Conservation (phyloP, 1,140 invertebrate genomes). For the Brachionus paranguensis region DNA sequence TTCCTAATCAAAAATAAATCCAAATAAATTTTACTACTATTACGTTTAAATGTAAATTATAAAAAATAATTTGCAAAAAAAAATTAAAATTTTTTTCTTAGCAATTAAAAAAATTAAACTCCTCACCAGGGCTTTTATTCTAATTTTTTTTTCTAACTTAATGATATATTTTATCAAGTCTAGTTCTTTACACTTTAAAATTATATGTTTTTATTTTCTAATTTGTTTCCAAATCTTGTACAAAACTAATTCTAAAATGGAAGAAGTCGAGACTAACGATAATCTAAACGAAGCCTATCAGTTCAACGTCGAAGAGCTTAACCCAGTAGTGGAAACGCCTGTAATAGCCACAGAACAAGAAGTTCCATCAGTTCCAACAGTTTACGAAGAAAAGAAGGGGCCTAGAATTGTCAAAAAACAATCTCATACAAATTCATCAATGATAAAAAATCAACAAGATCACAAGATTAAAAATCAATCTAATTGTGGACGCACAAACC, state of each 20-base stretch:
- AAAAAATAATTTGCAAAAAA: background rate
- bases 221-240: background rate
- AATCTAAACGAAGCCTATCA: background rate
- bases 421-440: background rate
- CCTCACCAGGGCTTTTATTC: background rate
- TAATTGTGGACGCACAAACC: background rate
- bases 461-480: background rate
- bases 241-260: background rate
- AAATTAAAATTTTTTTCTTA: background rate
- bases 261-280: background rate
- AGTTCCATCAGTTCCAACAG: background rate
- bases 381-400: background rate
- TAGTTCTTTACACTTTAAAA: background rate
- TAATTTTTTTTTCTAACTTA: constrained; percentile 3
- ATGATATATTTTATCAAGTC: background rate
- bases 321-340: background rate
- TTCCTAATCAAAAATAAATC: background rate
- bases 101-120: background rate
- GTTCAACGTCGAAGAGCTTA: background rate
- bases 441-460: background rate
- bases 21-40: background rate
- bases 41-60: background rate
- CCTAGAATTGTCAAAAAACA: constrained; percentile 3
- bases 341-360: background rate
- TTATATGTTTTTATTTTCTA: background rate